Base-by-base conservation (phyloP, 2,888 invertebrate genomes). In the Eristalis pertinax region DNA sequence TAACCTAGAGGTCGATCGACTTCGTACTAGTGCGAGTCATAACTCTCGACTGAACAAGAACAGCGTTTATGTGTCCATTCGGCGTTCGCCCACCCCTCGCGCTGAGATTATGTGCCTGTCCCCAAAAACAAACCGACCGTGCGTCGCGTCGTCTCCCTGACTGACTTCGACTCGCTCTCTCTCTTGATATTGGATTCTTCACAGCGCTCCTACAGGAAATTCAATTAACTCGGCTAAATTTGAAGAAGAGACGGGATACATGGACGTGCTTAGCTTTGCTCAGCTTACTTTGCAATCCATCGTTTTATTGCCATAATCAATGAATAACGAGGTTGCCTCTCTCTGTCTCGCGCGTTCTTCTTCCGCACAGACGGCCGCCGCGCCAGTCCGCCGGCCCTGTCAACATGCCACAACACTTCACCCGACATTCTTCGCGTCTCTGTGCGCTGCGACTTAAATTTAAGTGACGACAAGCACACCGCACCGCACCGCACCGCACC, bases 171-270 rank as follows among this genome's bases (percentile, higher is more conserved):
- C 38, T 13, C 4, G 11, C 35, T 38, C 5, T 38, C 38, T 38
- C 13, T 72, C 72, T 81, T 81, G 76, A 43, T 78, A 86, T 86
- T 74, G 77, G 73, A 82, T 69, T 82, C 82, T 74, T 86, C 50
- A 50, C 19, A 83, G 78, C 67, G 78, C 70, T 86, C 83, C 83
- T 83, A 86, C 86, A 86, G 86, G 86, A 86, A 86, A 86, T 86
- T 86, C 83, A 86, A 86, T 86, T 86, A 86, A 86, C 74, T 78
- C 78, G 86, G 74, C 78, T 83, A 86, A 86, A 86, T 83, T 86
- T 83, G 62, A 83, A 74, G 83, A 74, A 74, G 83, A 74, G 69
- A 60, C 75, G 7, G 70, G 73, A 78, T 26, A 64, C 43, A n/a
- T 50, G 43, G 43, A 50, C 43, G 50, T 50, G 50, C 50, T n/a